These are phyloP conservation scores for Eunapius fragilis DNA, from an alignment of 37 sponge, comb jelly and placozoan genomes.

Conservation along the genomic window DNA sequence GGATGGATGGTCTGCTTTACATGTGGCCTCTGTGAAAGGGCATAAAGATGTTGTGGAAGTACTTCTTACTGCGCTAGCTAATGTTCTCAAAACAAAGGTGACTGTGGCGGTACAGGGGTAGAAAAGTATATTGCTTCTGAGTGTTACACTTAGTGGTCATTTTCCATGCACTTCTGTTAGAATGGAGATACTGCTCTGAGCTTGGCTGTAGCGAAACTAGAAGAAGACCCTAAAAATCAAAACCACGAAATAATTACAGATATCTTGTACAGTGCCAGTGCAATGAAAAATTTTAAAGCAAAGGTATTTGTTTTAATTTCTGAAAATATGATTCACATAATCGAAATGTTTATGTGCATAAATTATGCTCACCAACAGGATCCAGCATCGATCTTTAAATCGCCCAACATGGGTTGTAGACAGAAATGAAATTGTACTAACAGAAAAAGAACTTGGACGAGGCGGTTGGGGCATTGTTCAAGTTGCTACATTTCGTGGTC, in stretches of 20 bases:
- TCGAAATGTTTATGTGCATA: background rate
- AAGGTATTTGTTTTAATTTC: background rate
- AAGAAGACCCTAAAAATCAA: background rate
- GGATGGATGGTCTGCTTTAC: background rate
- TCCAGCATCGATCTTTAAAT: background rate
- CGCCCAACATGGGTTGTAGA: constrained; percentile 34
- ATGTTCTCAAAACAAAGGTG: background rate
- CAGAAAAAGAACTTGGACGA: constrained; percentile 26
- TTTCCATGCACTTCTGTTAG: background rate
- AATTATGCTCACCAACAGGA: background rate
- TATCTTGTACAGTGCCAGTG: background rate
- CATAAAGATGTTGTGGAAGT: background rate
- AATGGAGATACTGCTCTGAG: background rate
- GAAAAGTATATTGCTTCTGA: no score
- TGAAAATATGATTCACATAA: background rate
- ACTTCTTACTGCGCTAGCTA: background rate
- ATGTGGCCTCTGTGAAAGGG: background rate
- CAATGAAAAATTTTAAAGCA: background rate
- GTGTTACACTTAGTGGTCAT: no score
- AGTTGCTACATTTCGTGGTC: constrained; percentile 46
- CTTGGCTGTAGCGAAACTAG: background rate
- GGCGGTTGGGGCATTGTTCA: constrained; percentile 56
- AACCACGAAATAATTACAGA: background rate
- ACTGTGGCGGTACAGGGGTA: background rate
- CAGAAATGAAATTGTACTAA: constrained; percentile 22